phyloP scores from a whole-genome alignment of 2,888 invertebrate genomes.

The Leucophenga montana region DNA sequence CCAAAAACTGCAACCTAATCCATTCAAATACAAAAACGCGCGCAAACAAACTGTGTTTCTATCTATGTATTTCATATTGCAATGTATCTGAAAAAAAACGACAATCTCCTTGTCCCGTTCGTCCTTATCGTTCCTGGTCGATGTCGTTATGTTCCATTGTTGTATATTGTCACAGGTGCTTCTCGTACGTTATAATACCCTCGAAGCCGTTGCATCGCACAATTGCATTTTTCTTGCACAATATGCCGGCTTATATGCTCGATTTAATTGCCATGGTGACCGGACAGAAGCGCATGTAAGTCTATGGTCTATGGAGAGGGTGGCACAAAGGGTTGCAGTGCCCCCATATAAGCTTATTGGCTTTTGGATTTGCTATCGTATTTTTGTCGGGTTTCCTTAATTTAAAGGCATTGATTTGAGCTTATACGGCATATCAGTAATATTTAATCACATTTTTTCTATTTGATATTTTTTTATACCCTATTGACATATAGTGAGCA shows the following conservation, averaged over 20 bases:
- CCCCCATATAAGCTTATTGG: conserved; percentile 32
- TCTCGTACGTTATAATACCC: conserved; percentile 73
- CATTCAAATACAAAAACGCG: conserved; percentile 48
- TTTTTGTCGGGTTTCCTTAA: conserved; percentile 52
- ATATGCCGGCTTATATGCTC: conserved; percentile 73
- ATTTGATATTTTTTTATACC: too few species aligned
- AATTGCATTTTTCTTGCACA: conserved; percentile 72
- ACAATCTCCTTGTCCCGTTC: too few species aligned
- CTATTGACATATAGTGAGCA: too few species aligned
- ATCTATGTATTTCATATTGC: conserved; percentile 29
- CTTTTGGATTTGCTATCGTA: conserved; percentile 44
- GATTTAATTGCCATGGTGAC: conserved; percentile 72
- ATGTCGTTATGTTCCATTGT: background rate
- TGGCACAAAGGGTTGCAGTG: conserved; percentile 24
- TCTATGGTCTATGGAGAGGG: conserved; percentile 43
- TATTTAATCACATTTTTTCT: conserved; percentile 43
- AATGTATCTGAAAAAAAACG: background rate
- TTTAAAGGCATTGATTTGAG: background rate
- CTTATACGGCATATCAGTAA: conserved; percentile 36
- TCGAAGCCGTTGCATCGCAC: conserved; percentile 72
- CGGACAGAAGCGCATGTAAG: conserved; percentile 73
- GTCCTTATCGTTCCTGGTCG: too few species aligned
- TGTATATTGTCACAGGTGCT: conserved; percentile 71
- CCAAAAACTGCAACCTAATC: conserved; percentile 13
- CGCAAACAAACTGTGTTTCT: conserved; percentile 16